Base-by-base conservation (phyloP, 2,113 vertebrate genomes). In the Progne subis region DNA sequence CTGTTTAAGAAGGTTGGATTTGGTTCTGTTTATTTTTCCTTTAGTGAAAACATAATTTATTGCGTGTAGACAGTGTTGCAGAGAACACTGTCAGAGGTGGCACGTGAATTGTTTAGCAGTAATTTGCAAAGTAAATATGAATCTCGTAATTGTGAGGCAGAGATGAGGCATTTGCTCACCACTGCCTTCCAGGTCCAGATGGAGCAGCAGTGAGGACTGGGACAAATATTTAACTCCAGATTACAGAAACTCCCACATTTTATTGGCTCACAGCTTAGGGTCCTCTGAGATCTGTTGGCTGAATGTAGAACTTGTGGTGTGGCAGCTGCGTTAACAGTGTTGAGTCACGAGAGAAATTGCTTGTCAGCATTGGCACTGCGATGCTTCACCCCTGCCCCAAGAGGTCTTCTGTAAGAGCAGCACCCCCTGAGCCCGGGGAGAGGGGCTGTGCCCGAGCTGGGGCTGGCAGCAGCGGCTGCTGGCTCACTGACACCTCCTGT, bases 191-290 rank as follows among this genome's bases (percentile, higher is more conserved):
- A n/a, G n/a, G 4, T 83, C 37, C 44, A 31, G 20, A 46, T 55
- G 63, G 55, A 82, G 20, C 61, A 85, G 70, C 49, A 60, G 34
- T 24, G 82, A 85, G 57, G 53, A 26, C 0, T 17, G 16, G 53
- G 75, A 86, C 53, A 79, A 90, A 80, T 68, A 29, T 25, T 90
- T 75, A 57, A 61, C 65, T 82, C 41, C 41, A 49, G 9, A 49
- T 86, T 57, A 29, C 59, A 50, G 55, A 41, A 77, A 76, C 31
- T 68, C 34, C 50, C 18, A 19, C 0, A 0, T 86, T 90, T 82
- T 56, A 13, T 69, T 71, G 72, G 31, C 31, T 69, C 2, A 18
- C 0, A 0, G 37, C 3, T 32, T 24, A 11, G 59, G 11, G 18
- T 47, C 26, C 29, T 80, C 32, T 52, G 82, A 41, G 75, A 5